Conservation (phyloP, 2,888 invertebrate species). For the Heterodera filipjevi region DNA sequence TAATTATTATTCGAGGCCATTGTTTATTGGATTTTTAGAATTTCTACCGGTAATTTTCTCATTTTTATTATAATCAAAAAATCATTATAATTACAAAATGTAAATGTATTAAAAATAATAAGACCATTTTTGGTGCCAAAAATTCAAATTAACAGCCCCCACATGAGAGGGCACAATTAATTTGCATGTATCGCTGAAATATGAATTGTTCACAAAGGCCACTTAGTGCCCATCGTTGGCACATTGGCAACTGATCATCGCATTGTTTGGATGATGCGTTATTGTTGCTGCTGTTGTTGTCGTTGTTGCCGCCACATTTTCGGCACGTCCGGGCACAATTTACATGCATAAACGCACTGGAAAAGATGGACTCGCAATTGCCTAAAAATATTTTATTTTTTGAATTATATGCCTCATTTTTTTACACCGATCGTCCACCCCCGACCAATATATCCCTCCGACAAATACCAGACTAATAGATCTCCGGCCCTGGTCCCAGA, state of each 20-base stretch:
- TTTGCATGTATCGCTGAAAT: constrained; percentile 54
- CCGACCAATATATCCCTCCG: too few species aligned
- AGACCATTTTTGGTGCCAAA: neutral
- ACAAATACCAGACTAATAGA: too few species aligned
- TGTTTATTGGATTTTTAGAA: too few species aligned
- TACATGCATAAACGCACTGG: constrained; percentile 53
- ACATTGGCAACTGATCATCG: constrained; percentile 54
- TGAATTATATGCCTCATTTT: too few species aligned
- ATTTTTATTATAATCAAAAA: too few species aligned
- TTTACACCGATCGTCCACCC: too few species aligned
- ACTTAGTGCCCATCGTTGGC: constrained; percentile 58
- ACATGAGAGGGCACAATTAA: constrained; percentile 58
- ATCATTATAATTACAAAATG: too few species aligned
- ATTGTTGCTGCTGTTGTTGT: constrained; percentile 18
- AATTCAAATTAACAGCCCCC: constrained; percentile 33
- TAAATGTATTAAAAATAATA: neutral
- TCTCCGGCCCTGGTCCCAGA: too few species aligned
- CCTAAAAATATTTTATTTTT: constrained; percentile 8
- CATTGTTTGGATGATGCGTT: constrained; percentile 25
- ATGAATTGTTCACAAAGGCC: constrained; percentile 48
- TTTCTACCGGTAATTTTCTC: too few species aligned
- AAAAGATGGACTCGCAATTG: constrained; percentile 50
- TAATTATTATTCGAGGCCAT: too few species aligned
- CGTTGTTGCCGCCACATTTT: constrained; percentile 43
- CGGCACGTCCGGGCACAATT: constrained; percentile 59